phyloP scores from a whole-genome alignment of 2,797 vertebrate genomes.

The Malacoraja senta region DNA sequence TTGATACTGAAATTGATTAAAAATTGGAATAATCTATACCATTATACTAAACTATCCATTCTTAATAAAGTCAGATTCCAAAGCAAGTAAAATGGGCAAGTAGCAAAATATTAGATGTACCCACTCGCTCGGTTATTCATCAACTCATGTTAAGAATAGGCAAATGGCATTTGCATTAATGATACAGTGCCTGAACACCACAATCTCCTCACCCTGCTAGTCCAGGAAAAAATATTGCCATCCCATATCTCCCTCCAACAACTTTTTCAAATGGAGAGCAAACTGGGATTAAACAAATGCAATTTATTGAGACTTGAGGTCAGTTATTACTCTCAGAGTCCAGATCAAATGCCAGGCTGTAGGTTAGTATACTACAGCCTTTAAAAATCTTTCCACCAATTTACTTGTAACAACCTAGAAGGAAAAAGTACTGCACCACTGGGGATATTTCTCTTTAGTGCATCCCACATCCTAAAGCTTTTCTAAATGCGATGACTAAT shows the following conservation, averaged over 20 bases:
- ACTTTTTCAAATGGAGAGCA: not conserved
- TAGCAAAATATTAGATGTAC: not conserved
- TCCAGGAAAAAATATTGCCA: not conserved
- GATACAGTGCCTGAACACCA: not conserved
- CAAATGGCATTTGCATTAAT: slow-evolving; percentile 14
- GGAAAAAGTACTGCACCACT: not conserved
- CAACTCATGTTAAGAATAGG: not conserved
- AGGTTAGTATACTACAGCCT: not conserved
- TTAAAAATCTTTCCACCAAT: not conserved
- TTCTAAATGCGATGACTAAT: too few species aligned
- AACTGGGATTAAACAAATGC: not conserved
- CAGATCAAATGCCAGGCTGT: not conserved
- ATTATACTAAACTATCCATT: too few species aligned
- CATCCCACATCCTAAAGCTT: too few species aligned
- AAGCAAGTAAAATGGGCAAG: not conserved
- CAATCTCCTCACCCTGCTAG: not conserved
- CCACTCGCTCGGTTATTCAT: not conserved
- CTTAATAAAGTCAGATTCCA: not conserved
- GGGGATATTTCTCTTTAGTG: too few species aligned
- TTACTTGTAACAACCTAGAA: not conserved
- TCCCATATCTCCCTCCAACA: not conserved
- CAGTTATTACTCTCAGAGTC: not conserved
- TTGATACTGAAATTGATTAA: not conserved
- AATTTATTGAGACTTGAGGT: not conserved
- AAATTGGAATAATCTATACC: not conserved